Evolutionary conservation across 2,113 vertebrate species (phyloP), one percentile per base, ranked within the genome.

Genomic region (Halichoeres trimaculatus): DNA sequence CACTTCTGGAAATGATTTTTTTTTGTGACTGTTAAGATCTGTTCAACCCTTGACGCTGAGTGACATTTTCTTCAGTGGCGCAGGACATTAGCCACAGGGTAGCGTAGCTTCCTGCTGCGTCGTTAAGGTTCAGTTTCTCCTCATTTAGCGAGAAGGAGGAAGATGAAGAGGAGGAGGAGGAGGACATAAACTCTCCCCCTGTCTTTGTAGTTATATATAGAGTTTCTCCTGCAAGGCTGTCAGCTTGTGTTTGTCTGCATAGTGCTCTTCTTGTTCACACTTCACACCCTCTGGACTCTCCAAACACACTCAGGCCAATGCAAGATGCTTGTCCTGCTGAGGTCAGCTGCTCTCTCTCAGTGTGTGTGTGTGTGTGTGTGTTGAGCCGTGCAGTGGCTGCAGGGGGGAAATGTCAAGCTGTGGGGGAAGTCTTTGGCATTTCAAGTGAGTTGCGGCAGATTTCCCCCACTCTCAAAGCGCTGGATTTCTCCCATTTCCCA

Each of bases 131-230:
- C 58, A 68, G 56, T 26, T 47, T 41, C 70, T 74, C 36, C 36
- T 53, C 70, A 36, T 73, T 16, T 50, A 24, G 16, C 0, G 50
- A 34, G 64, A 52, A 50, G 43, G 60, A 7, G 22, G 60, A 43
- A 23, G 22, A 63, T 43, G 20, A 19, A 40, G 17, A 53, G 75
- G 60, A 65, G 66, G 65, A 68, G 55, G 50, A 23, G 8, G 35
- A 30, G 22, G 0, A 7, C n/a, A 23, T 64, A 68, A 78, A 68
- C 75, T 48, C 74, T 69, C 81, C 79, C 77, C 19, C 65, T 66
- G 78, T 85, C 84, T 80, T 57, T 85, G 81, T 53, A 80, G 85
- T 77, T 91, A 91, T 84, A 89, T 89, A 88, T 92, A 92, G 87
- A 88, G 78, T 78, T 81, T 74, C 74, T 88, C 83, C 80, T 77